A percentile compares a stretch with the other conserved stretches of the same genome.
Conservation (phyloP, 1,140 invertebrate genomes). For the Aphis gossypii region DNA sequence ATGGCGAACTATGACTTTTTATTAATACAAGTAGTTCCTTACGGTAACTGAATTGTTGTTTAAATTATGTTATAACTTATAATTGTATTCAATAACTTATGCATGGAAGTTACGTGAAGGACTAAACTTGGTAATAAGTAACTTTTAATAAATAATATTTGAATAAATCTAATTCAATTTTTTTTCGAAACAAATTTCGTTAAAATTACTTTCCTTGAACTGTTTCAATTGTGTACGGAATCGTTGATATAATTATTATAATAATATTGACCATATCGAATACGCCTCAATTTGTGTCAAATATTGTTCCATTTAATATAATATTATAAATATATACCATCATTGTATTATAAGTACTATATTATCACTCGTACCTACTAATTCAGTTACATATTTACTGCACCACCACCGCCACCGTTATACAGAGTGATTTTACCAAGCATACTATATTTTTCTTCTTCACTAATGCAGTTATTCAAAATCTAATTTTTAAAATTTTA, state of each 20-base stretch:
- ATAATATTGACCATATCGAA: neutral
- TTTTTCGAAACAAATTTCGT: neutral
- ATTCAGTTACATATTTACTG: neutral
- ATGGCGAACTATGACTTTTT: too few relatives aligned
- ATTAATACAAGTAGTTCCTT: too few relatives aligned
- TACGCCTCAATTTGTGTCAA: neutral
- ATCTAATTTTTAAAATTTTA: neutral
- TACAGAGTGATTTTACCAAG: neutral
- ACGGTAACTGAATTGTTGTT: too few relatives aligned
- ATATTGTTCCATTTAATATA: neutral
- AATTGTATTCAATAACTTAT: too few relatives aligned
- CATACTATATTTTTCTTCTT: neutral
- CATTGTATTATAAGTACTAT: neutral
- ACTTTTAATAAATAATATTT: too few relatives aligned
- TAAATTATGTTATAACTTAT: too few relatives aligned
- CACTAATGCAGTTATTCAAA: neutral
- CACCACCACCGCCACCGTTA: neutral
- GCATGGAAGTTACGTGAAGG: too few relatives aligned
- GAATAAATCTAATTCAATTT: too few relatives aligned
- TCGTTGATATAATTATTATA: neutral
- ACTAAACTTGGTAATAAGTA: too few relatives aligned
- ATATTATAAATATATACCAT: neutral
- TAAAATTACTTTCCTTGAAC: neutral
- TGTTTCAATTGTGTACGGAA: neutral
- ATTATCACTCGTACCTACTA: neutral